Evolutionary conservation across 2,113 vertebrate species (phyloP), one percentile per base, ranked within the genome.

Genomic region (Cynocephalus volans): DNA sequence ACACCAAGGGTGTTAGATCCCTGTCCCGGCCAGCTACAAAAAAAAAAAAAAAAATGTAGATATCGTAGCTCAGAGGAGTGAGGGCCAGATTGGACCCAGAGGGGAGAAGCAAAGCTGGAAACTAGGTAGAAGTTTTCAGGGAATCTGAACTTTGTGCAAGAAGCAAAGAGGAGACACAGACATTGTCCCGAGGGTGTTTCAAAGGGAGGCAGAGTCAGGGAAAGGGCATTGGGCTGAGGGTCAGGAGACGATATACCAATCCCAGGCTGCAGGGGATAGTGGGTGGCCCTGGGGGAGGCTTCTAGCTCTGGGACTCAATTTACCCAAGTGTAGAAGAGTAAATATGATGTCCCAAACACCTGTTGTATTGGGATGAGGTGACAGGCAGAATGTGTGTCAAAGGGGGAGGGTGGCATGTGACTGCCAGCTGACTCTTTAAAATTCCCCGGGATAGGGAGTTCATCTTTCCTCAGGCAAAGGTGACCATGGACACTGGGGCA

Each of bases 101-200:
- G 45, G 24, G 14, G n/a, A 79, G 31, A 65, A 58, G 54, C 56
- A 23, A 92, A 62, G 5, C 88, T 77, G 36, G 21, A 84, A 96
- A 97, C 13, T 87, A 92, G 92, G 82, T 72, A 70, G 88, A 96
- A 89, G 94, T 95, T 88, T 85, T 92, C 58, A 87, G 90, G 60
- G 48, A 17, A 91, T 92, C 65, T 93, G 76, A 97, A 88, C 82
- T 88, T 96, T 96, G 83, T 75, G 26, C 73, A 94, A 82, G 88
- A 96, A 85, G 80, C 36, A 24, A 48, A 73, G 19, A 85, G 41
- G 73, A 92, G 76, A 87, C 76, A 7, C 50, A 89, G 67, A 77
- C 9, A 0, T 84, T 58, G 45, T 62, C 85, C 90, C 56, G 0
- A 82, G 86, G 58, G 92, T 69, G 11, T 89, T 80, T 72, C 76